Evolutionary conservation across 2,113 vertebrate species (phyloP).

Genomic region (Protobothrops mucrosquamatus): DNA sequence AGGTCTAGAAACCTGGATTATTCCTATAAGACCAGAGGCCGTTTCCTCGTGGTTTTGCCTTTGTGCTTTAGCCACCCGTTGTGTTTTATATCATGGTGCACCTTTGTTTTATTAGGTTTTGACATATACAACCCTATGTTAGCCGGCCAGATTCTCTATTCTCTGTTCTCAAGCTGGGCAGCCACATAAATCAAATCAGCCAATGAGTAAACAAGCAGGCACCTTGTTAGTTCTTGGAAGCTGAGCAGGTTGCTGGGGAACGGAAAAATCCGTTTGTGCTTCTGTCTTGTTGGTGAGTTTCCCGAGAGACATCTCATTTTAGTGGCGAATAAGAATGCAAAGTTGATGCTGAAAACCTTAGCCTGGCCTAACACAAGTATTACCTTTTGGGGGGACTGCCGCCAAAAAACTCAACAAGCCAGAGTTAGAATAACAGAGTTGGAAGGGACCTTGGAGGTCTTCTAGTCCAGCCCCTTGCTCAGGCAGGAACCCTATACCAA

Average conservation of each 20-base stretch:
- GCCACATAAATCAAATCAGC: neutral
- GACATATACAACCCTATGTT: neutral
- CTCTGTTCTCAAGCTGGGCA: neutral
- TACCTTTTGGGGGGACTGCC: too few relatives aligned
- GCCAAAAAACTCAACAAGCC: too few relatives aligned
- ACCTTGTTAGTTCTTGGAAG: neutral
- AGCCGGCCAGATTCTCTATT: neutral
- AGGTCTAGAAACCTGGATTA: neutral
- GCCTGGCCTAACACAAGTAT: neutral
- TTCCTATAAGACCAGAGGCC: neutral
- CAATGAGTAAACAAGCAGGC: neutral
- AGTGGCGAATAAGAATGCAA: neutral
- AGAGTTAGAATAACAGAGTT: too few relatives aligned
- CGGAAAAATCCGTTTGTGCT: neutral
- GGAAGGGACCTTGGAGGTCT: too few relatives aligned
- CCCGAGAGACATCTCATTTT: neutral
- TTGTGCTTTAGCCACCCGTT: neutral
- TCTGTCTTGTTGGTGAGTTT: neutral
- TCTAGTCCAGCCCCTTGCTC: too few relatives aligned
- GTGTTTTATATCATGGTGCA: neutral
- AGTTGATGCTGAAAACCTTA: neutral
- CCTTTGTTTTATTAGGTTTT: neutral
- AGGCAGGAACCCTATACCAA: too few relatives aligned
- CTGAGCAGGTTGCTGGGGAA: neutral
- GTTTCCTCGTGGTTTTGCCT: neutral